Evolutionary conservation across 23 tunicate species (phyloP), one percentile per base, ranked within the genome.

Genomic region (Styela plicata): DNA sequence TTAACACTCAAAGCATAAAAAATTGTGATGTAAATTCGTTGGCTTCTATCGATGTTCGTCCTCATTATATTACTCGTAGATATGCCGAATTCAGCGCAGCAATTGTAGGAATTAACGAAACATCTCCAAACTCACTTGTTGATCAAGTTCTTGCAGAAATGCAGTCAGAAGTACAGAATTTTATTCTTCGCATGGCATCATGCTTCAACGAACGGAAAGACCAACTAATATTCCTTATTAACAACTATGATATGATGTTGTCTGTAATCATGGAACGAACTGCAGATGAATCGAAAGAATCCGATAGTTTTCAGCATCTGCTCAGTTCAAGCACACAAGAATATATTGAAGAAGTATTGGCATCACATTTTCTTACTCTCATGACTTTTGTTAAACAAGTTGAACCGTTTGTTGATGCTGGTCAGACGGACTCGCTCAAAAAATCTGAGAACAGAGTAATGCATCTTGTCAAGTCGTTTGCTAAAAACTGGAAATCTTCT

Each of bases 231-330:
- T 94, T 94, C 70, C 91, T 94, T 74, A 94, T 94, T 32, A 94
- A 94, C 85, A 94, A 94, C 83, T 94, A 94, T 57, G 98, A 94
- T 87, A 94, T 94, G 98, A 83, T 94, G 90, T 79, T 94, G 52
- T 88, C 93, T 26, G 98, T 93, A 61, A 80, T 93, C 17, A 80
- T 93, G 94, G 98, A 93, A 62, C 79, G 93, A 37, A 87, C 91
- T 3, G 75, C 64, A 5, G 98, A 93, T 34, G 93, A 93, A 33
- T 85, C 93, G 21, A 88, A 88, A 69, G 98, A 93, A 57, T 88
- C 98, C 17, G 92, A 88, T 25, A 88, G 89, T 64, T 93, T 93
- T 62, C 98, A 93, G 33, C 98, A 93, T 70, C 64, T 93, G 65
- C 89, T 93, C 22, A 85, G 81, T 77, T 82, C 83, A 22, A 75